phyloP scores from a whole-genome alignment of 2,888 invertebrate genomes.

The Cantharis nigra region DNA sequence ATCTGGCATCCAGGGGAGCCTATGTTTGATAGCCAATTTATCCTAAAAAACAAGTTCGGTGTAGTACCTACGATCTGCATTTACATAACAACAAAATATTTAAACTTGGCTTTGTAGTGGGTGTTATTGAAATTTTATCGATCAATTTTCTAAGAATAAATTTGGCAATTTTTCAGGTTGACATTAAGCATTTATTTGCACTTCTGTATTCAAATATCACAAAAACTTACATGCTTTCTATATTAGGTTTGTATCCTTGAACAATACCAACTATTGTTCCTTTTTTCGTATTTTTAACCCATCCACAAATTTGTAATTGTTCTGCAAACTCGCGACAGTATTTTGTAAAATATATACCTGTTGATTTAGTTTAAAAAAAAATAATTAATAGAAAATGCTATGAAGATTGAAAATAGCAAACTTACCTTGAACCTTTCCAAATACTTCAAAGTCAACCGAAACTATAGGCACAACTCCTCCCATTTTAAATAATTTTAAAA shows the following conservation, averaged over 20 bases:
- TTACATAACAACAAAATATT: neutral
- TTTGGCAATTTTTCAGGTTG: neutral
- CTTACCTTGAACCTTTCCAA: constrained; percentile 88
- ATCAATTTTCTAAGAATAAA: neutral
- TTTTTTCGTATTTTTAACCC: constrained; percentile 89
- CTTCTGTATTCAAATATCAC: neutral
- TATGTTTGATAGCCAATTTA: constrained; percentile 78
- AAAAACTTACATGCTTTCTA: constrained; percentile 72
- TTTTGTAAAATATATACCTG: constrained; percentile 88
- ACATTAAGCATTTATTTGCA: neutral
- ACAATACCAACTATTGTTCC: constrained; percentile 90
- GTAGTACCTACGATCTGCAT: neutral
- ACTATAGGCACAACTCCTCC: constrained; percentile 63
- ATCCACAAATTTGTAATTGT: constrained; percentile 77
- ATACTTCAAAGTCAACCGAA: constrained; percentile 89
- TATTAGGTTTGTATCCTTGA: constrained; percentile 76
- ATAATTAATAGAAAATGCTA: constrained; percentile 6
- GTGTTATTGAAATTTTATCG: neutral
- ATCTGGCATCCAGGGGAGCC: constrained; percentile 87
- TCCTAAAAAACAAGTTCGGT: constrained; percentile 61
- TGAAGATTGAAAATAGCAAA: constrained; percentile 13
- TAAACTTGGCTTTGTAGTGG: neutral
- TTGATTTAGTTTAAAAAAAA: constrained; percentile 14
- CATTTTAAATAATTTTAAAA: constrained; percentile 4
- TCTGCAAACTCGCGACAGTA: constrained; percentile 81